Percentiles rank a stretch among this genome's conserved stretches.
Evolutionary conservation across 2,797 vertebrate species (phyloP).

Genomic region (Artibeus lituratus): DNA sequence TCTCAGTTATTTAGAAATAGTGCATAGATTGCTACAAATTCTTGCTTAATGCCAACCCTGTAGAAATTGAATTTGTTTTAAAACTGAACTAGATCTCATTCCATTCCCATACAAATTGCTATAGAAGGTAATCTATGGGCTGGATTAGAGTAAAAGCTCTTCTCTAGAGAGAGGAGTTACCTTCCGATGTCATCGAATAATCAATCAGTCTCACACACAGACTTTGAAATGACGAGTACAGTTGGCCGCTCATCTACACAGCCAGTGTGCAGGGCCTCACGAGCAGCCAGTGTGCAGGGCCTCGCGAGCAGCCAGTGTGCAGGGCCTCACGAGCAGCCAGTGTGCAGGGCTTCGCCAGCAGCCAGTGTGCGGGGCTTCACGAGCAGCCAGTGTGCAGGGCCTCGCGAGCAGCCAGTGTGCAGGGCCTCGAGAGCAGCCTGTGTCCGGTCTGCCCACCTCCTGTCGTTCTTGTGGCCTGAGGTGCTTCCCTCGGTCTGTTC

Average conservation of each 20-base stretch:
- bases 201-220: background rate
- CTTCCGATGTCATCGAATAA: fast-evolving
- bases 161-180: background rate
- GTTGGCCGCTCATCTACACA: background rate
- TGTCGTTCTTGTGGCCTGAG: background rate
- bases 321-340: too few relatives aligned
- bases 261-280: background rate
- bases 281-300: too few relatives aligned
- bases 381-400: too few relatives aligned
- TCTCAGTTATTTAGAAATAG: slow-evolving; percentile 3
- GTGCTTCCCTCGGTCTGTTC: background rate
- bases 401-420: fast-evolving
- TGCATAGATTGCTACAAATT: background rate
- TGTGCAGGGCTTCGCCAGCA: background rate
- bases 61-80: background rate
- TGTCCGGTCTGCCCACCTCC: background rate
- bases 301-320: too few relatives aligned
- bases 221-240: background rate
- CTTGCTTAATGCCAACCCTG: background rate
- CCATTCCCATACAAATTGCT: background rate
- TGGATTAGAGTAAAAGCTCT: background rate
- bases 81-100: background rate
- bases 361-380: background rate
- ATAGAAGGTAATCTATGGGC: background rate
- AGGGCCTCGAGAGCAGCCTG: background rate